Evolutionary conservation across 1,140 invertebrate species (phyloP).

Genomic region (Bacillus rossius): DNA sequence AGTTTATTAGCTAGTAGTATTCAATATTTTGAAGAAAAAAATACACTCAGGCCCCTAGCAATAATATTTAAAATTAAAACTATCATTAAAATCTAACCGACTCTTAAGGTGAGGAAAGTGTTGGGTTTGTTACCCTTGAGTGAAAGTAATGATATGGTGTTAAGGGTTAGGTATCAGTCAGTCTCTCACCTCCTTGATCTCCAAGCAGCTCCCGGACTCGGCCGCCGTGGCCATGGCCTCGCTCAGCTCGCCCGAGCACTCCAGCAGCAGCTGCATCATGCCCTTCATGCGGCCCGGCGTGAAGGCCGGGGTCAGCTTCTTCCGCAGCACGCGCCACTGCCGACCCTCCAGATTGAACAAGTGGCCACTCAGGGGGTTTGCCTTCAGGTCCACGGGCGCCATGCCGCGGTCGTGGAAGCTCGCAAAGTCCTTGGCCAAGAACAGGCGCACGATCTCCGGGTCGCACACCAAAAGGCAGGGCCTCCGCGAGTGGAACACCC

Average conservation of each 20-base stretch:
- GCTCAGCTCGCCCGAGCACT: neutral
- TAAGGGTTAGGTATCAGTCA: no score
- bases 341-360: slow-evolving; percentile 26
- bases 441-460: slow-evolving; percentile 28
- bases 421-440: slow-evolving; percentile 29
- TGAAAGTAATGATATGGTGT: no score
- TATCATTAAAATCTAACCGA: no score
- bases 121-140: no score
- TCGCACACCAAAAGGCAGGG: slow-evolving; percentile 29
- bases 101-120: no score
- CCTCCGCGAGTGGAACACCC: slow-evolving; percentile 24
- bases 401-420: slow-evolving; percentile 26
- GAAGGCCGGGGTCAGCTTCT: slow-evolving; percentile 27
- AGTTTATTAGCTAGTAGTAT: no score
- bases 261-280: slow-evolving; percentile 18
- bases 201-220: no score
- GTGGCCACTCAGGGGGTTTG: neutral
- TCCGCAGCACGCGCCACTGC: slow-evolving; percentile 10
- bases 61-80: no score
- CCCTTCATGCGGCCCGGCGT: slow-evolving; percentile 26
- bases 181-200: no score
- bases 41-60: no score
- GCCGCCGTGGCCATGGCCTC: neutral
- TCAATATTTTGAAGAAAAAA: no score
- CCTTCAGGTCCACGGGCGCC: slow-evolving; percentile 19